phyloP scores from a whole-genome alignment of 1,140 invertebrate species.

The Asbolus verrucosus region DNA sequence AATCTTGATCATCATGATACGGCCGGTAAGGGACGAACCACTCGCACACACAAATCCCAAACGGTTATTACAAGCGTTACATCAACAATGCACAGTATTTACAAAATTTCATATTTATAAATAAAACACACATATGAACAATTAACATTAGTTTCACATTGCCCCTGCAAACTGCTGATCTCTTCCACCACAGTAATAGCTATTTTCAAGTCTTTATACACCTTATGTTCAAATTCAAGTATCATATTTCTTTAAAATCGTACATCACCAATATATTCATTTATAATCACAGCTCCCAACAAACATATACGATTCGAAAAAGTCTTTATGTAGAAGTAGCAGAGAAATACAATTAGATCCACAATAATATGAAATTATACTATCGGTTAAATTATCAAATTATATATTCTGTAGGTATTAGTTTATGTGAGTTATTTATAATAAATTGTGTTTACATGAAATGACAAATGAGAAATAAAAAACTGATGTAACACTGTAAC shows the following conservation, averaged over 20 bases:
- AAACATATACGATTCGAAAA: slow-evolving; percentile 2
- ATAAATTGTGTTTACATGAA: slow-evolving; percentile 12
- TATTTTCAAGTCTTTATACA: no score
- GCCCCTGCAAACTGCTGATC: background rate
- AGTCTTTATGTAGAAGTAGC: no score
- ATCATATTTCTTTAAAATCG: background rate
- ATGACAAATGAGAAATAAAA: slow-evolving; percentile 22
- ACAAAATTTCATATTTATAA: slow-evolving; percentile 4
- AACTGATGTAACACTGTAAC: slow-evolving; percentile 46
- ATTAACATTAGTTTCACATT: background rate
- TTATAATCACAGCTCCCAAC: slow-evolving; percentile 31
- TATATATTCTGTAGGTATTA: background rate
- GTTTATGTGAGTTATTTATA: slow-evolving; percentile 12
- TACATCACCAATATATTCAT: slow-evolving; percentile 12
- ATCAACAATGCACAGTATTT: slow-evolving; percentile 44
- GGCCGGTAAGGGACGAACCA: slow-evolving; percentile 59
- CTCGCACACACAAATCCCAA: slow-evolving; percentile 59
- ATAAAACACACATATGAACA: slow-evolving; percentile 11
- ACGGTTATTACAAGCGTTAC: slow-evolving; percentile 44
- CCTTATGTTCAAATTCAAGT: background rate
- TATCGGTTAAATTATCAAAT: background rate
- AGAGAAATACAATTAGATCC: no score
- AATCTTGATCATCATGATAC: slow-evolving; percentile 53
- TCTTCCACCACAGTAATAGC: slow-evolving; percentile 1
- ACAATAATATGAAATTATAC: background rate